Conservation (phyloP, 2,888 invertebrate genomes). For the Drymonia ruficornis region DNA sequence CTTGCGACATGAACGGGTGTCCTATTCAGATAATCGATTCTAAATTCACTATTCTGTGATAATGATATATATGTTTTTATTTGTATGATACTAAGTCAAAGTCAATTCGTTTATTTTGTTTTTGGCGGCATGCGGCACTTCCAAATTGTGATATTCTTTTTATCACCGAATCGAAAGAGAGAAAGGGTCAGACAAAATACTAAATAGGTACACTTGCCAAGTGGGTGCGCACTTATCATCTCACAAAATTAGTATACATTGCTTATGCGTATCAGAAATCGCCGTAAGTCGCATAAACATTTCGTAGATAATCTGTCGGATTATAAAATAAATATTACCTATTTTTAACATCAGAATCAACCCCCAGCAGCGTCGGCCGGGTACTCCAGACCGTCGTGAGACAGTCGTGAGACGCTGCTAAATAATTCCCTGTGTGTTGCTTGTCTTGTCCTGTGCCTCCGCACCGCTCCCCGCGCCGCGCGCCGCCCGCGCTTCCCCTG, state of each 20-base stretch:
- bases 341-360: conserved; percentile 4
- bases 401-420: conserved; percentile 44
- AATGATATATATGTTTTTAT: too few species aligned
- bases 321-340: conserved; percentile 25
- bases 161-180: too few species aligned
- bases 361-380: conserved; percentile 6
- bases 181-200: too few species aligned
- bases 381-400: conserved; percentile 15
- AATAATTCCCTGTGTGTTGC: conserved; percentile 57
- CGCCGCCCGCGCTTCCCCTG: conserved; percentile 3
- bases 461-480: neutral
- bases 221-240: too few species aligned
- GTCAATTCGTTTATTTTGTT: too few species aligned
- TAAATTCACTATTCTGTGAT: neutral
- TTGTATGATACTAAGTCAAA: too few species aligned
- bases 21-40: neutral
- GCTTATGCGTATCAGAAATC: neutral
- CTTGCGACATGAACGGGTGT: neutral
- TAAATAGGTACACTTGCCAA: too few species aligned
- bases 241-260: neutral
- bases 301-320: neutral
- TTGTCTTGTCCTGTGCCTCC: neutral
- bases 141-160: too few species aligned
- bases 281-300: neutral
- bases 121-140: too few species aligned